These are phyloP conservation scores for Masnerella sp. DNA, from an alignment of 2,888 invertebrate genomes.

Conservation along the genomic window DNA sequence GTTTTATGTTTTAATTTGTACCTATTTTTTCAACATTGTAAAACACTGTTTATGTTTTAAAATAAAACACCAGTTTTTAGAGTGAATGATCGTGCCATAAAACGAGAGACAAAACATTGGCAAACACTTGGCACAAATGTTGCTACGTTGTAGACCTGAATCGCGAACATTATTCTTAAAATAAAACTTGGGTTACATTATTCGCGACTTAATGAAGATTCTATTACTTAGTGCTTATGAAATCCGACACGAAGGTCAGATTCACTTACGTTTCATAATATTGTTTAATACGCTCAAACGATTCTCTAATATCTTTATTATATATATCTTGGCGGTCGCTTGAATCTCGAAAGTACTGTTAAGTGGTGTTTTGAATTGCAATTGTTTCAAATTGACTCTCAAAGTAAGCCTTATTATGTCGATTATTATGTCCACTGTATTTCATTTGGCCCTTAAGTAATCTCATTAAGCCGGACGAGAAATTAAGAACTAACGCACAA, in stretches of 20 bases:
- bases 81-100: too few relatives aligned
- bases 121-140: neutral
- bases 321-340: conserved; percentile 44
- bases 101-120: too few relatives aligned
- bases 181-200: conserved; percentile 22
- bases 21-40: too few relatives aligned
- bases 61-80: too few relatives aligned
- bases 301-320: conserved; percentile 58
- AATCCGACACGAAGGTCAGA: conserved; percentile 46
- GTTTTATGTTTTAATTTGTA: too few relatives aligned
- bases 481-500: conserved; percentile 10
- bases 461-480: conserved; percentile 36
- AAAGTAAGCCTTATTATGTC: conserved; percentile 49
- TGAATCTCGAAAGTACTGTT: conserved; percentile 53
- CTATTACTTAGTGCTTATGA: conserved; percentile 48
- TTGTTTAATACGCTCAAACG: conserved; percentile 57
- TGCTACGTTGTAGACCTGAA: neutral
- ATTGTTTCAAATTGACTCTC: conserved; percentile 58
- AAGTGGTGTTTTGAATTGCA: conserved; percentile 56
- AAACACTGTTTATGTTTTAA: too few relatives aligned
- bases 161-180: neutral
- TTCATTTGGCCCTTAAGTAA: conserved; percentile 43
- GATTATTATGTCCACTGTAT: conserved; percentile 47
- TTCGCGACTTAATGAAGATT: conserved; percentile 40
- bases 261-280: conserved; percentile 58